Base-by-base conservation (phyloP, 2,888 invertebrate species). In the Acleris holmiana region DNA sequence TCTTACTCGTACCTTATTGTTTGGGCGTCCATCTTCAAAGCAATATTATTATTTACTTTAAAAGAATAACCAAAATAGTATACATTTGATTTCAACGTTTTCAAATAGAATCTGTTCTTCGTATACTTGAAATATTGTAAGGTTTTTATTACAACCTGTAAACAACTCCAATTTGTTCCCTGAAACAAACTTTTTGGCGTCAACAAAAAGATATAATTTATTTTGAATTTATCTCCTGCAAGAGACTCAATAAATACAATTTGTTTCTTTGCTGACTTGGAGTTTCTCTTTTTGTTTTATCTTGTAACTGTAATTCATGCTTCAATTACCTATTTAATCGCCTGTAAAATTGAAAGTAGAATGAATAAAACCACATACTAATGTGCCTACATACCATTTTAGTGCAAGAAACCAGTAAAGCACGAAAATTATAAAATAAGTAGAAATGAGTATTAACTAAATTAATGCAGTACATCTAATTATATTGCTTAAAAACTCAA, bases 11-110 rank as follows among this genome's bases (percentile, higher is more conserved):
- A 21, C 21, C 25, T 25, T 8, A 25, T 25, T 25, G 8, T 25
- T 25, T 25, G 8, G 25, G 2, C 8, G 25, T 7, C 7, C 25
- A 86, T 56, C 61, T 86, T 85, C 48, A 87, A 71, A n/a, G 84
- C 85, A 18, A 86, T 69, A 49, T 25, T 25, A 8, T 25, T 25
- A 13, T 83, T 85, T 1, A 73, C 71, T 6, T 72, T 72, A 50
- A 73, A 73, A 15, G 73, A 73, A 61, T 73, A 73, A 19, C 73
- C 75, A 44, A 73, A 35, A 5, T 73, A 54, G 51, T 71, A 70
- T 57, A 74, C 74, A 1, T 25, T 25, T 21, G 21, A 21, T 21
- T 21, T 21, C 41, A 71, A 83, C 5, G 85, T 64, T 40, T 69
- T 67, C 2, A 74, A 19, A 7, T 66, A 62, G 25, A 73, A 67